Evolutionary conservation across 2,888 invertebrate species (phyloP).

Genomic region (Xylota segnis): DNA sequence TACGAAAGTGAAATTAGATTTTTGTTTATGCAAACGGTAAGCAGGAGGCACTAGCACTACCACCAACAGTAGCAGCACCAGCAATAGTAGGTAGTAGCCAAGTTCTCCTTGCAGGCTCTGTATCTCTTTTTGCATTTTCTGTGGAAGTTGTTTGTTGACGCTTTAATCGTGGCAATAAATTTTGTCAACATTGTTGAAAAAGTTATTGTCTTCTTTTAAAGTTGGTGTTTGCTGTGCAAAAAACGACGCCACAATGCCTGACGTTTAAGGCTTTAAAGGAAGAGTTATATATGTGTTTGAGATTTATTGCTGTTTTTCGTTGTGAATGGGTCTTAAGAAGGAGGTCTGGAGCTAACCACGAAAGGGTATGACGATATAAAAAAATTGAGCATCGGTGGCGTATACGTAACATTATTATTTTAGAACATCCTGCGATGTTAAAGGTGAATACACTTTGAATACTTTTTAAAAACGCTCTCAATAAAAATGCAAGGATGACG

Average conservation of each 20-base stretch:
- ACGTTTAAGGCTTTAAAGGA: neutral
- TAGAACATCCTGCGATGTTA: too few species aligned
- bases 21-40: slow-evolving; percentile 18
- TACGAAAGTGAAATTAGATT: slow-evolving; percentile 19
- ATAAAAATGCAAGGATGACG: too few species aligned
- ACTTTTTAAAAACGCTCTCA: too few species aligned
- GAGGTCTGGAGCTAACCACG: too few species aligned
- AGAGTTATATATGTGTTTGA: neutral
- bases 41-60: neutral
- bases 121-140: neutral
- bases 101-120: neutral
- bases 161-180: slow-evolving; percentile 23
- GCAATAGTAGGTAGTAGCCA: neutral
- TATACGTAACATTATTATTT: too few species aligned
- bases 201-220: slow-evolving; percentile 5
- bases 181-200: slow-evolving; percentile 19
- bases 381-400: too few species aligned
- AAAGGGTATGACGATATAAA: too few species aligned
- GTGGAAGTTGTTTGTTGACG: slow-evolving; percentile 15
- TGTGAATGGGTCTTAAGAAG: neutral
- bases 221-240: neutral
- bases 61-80: neutral
- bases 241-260: neutral
- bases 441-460: too few species aligned
- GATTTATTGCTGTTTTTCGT: neutral